These are phyloP conservation scores for Torymus tubicola DNA, from an alignment of 2,888 invertebrate species.

Conservation along the genomic window DNA sequence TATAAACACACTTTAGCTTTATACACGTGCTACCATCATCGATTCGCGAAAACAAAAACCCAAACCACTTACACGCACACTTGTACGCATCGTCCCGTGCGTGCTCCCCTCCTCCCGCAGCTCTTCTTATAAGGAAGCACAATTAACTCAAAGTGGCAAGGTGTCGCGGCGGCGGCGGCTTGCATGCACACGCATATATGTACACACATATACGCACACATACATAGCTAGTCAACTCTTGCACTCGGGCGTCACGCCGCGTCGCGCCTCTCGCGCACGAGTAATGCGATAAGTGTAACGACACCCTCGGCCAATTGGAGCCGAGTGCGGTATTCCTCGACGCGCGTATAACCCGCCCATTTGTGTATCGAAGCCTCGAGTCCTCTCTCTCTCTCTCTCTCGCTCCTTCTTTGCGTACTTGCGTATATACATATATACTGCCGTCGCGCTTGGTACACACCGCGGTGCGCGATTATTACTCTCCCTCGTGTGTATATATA, in stretches of 20 bases:
- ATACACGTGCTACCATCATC: no score
- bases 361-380: constrained; percentile 62
- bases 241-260: background rate
- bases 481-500: background rate
- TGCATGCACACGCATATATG: constrained; percentile 15
- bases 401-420: background rate
- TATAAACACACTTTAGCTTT: no score
- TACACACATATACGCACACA: constrained; percentile 40
- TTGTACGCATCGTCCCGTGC: background rate
- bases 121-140: constrained; percentile 22
- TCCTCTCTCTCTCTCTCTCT: constrained; percentile 29
- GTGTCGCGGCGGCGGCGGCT: constrained; percentile 16
- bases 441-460: constrained; percentile 45
- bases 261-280: constrained; percentile 47
- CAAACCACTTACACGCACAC: no score
- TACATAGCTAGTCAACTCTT: constrained; percentile 45
- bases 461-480: constrained; percentile 21
- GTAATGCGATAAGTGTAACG: constrained; percentile 73
- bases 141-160: constrained; percentile 47
- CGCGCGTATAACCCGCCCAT: constrained; percentile 69
- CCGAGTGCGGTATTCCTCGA: constrained; percentile 62
- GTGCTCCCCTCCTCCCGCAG: background rate
- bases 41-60: no score
- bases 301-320: constrained; percentile 72
- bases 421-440: constrained; percentile 1